A percentile compares a stretch with the other conserved stretches of the same genome.
Evolutionary conservation across 2,113 vertebrate species (phyloP).

Genomic region (Nyctereutes procyonoides): DNA sequence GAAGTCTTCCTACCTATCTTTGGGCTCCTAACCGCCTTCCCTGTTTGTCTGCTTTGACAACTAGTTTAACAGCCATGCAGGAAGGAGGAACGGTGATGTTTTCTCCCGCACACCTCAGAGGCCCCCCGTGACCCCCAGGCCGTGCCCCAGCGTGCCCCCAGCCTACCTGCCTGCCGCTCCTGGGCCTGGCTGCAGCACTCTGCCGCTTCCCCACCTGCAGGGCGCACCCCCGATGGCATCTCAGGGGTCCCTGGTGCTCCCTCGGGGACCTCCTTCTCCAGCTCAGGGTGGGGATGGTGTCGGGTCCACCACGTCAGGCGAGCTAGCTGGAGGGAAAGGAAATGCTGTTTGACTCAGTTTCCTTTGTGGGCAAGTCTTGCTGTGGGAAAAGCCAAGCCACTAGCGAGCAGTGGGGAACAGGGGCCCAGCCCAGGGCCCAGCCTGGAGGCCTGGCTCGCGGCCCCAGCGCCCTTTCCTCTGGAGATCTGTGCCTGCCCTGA

Average conservation of each 20-base stretch:
- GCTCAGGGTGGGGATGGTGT: constrained; percentile 79
- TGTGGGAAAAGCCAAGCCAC: background rate
- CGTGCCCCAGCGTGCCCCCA: background rate
- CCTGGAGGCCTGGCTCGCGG: too few species aligned
- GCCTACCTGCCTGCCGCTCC: constrained; percentile 60
- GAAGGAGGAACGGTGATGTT: background rate
- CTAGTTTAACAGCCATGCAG: background rate
- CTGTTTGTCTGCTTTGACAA: background rate
- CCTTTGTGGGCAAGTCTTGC: background rate
- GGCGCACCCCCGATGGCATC: fast-evolving
- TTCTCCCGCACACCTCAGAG: background rate
- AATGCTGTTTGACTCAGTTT: background rate
- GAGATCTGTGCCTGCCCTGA: background rate
- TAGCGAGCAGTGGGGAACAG: background rate
- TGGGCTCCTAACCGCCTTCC: background rate
- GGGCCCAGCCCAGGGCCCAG: background rate
- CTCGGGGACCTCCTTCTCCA: constrained; percentile 54
- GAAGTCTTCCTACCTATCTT: background rate
- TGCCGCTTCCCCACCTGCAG: fast-evolving
- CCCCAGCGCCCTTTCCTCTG: background rate
- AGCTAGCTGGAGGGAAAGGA: constrained; percentile 84
- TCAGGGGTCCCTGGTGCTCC: fast-evolving
- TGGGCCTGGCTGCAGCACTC: background rate
- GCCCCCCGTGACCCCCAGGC: background rate
- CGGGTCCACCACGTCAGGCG: constrained; percentile 96